Evolutionary conservation across 2,797 vertebrate species (phyloP).

Genomic region (Podargus strigoides): DNA sequence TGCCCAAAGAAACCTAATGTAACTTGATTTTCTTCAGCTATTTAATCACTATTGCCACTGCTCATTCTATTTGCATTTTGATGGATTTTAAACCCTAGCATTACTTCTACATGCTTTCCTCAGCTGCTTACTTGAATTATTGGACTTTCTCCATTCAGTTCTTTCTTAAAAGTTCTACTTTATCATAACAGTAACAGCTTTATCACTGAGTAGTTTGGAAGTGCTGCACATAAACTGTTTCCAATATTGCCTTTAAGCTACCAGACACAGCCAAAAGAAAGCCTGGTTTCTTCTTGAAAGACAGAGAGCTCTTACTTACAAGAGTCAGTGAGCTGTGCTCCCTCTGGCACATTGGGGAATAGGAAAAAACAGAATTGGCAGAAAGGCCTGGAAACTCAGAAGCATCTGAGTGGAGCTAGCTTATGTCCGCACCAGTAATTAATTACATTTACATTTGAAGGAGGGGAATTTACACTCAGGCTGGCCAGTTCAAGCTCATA

Average conservation of each 20-base stretch:
- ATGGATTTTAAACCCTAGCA: neutral
- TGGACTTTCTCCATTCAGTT: neutral
- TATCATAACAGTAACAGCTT: slow-evolving; percentile 10
- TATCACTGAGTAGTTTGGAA: neutral
- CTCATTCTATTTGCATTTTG: slow-evolving; percentile 10
- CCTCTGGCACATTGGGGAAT: neutral
- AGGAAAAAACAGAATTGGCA: neutral
- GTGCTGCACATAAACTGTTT: neutral
- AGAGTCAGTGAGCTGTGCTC: neutral
- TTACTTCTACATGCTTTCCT: neutral
- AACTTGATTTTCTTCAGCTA: neutral
- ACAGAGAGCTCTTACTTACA: slow-evolving; percentile 8
- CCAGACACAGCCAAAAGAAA: neutral
- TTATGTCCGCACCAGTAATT: neutral
- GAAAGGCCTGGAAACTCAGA: neutral
- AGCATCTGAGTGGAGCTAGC: neutral
- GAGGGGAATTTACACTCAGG: neutral
- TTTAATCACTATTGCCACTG: neutral
- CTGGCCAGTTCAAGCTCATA: neutral
- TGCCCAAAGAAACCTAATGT: neutral
- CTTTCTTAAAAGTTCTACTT: neutral
- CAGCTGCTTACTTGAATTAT: neutral
- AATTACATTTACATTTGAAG: neutral
- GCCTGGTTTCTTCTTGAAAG: neutral
- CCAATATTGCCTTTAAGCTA: slow-evolving; percentile 26